Conservation (phyloP, 1,140 invertebrate genomes). For the Drosophila murphyi region DNA sequence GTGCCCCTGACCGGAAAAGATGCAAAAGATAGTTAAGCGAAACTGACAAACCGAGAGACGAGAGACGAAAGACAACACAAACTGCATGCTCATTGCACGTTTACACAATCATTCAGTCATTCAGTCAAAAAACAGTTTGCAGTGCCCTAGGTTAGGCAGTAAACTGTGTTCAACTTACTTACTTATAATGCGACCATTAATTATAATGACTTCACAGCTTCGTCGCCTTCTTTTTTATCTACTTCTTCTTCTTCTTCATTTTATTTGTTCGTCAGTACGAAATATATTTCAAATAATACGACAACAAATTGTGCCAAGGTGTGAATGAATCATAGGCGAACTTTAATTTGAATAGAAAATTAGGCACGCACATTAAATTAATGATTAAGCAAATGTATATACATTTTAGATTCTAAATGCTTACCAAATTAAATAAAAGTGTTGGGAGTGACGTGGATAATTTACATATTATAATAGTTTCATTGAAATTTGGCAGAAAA, state of each 20-base stretch:
- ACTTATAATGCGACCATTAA: slow-evolving; percentile 48
- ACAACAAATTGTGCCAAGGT: slow-evolving; percentile 23
- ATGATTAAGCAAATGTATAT: not conserved
- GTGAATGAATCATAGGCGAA: not conserved
- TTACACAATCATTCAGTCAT: slow-evolving; percentile 38
- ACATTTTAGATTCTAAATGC: not conserved
- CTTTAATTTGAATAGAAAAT: slow-evolving; percentile 14
- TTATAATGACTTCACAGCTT: slow-evolving; percentile 62
- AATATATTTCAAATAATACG: slow-evolving; percentile 12
- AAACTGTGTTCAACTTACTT: slow-evolving; percentile 23
- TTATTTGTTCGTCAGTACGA: slow-evolving; percentile 15
- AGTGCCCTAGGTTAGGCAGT: not conserved
- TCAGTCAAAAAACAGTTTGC: not conserved
- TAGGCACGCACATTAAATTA: not conserved
- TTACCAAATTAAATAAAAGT: not conserved
- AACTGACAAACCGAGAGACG: slow-evolving; percentile 20
- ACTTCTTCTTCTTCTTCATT: not conserved
- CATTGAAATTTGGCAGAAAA: too few relatives aligned
- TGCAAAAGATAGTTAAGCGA: slow-evolving; percentile 27
- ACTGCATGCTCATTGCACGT: slow-evolving; percentile 70
- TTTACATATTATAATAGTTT: too few relatives aligned
- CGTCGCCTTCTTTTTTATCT: not conserved
- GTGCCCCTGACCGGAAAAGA: slow-evolving; percentile 77
- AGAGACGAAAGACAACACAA: slow-evolving; percentile 25
- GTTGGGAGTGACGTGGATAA: too few relatives aligned